Evolutionary conservation across 2,797 vertebrate species (phyloP), one percentile per base, ranked within the genome.

Genomic region (Pelochelys cantorii): DNA sequence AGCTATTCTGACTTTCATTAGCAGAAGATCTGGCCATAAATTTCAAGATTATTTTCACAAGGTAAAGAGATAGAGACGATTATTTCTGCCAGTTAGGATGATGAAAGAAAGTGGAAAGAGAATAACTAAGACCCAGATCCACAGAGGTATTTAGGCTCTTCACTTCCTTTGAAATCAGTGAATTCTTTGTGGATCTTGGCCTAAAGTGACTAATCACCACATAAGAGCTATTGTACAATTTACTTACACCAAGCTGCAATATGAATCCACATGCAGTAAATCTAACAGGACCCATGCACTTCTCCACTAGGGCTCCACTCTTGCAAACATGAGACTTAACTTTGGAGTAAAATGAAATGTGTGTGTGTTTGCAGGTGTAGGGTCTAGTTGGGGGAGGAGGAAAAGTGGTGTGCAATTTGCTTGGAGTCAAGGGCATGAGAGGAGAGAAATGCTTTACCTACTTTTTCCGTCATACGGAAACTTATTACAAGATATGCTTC

Each of bases 391-490:
- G 71, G 34, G 11, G 14, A 14, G 53, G 11, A 10, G 53, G 53
- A 37, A 80, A 4, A 22, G 37, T 86, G 83, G 48, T 81, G 8
- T 85, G n/a, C 13, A 85, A 55, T 0, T 0, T 87, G 9, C 11
- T 11, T 48, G 65, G 52, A 86, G 84, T 53, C 52, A 82, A 78
- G 55, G 89, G 55, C 7, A 31, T 0, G 1, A 56, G 3, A 75
- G 20, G 23, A 48, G 37, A 75, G 87, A n/a, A 83, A 54, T 2
- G 48, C 0, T 2, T 8, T 75, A 56, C 10, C 65, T 0, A 3
- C 17, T 91, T 56, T 54, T 68, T 31, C 7, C 75, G 14, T 34
- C 27, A 27, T 13, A 86, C 8, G 11, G 88, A 54, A 10, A 87
- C 85, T 22, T 31, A 75, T 57, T 86, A 52, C 37, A n/a, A 71